These are phyloP conservation scores for Tauraco hartlaubi DNA, from an alignment of 2,797 vertebrate genomes.

Conservation along the genomic window DNA sequence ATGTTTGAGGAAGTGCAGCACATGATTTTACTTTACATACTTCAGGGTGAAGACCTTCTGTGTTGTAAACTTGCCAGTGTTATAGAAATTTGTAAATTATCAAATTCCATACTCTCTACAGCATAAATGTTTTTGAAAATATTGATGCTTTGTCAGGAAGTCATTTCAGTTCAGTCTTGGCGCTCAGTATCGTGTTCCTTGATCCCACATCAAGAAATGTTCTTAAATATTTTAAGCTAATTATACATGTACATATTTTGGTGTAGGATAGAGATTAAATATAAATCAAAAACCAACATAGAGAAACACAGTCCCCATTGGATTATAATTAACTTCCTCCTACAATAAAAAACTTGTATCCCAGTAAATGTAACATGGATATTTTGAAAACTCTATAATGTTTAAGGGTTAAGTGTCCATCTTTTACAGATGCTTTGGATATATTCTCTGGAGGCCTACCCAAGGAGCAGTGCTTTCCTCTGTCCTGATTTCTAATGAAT, in stretches of 20 bases:
- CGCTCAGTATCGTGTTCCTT: not conserved
- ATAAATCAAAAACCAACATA: slow-evolving; percentile 49
- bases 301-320: not conserved
- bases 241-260: slow-evolving; percentile 12
- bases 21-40: slow-evolving; percentile 40
- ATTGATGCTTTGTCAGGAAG: not conserved
- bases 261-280: slow-evolving; percentile 11
- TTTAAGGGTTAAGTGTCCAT: not conserved
- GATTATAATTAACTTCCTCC: not conserved
- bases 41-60: slow-evolving; percentile 25
- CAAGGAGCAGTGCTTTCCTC: not conserved
- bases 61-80: not conserved
- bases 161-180: not conserved
- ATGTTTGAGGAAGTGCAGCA: not conserved
- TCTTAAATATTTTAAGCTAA: slow-evolving; percentile 54
- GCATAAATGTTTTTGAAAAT: not conserved
- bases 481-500: not conserved
- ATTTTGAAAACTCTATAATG: not conserved
- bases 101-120: not conserved
- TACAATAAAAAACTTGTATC: not conserved
- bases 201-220: not conserved
- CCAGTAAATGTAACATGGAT: not conserved
- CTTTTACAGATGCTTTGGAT: not conserved
- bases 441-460: not conserved
- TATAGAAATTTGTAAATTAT: not conserved